Percentiles rank a stretch among this genome's conserved stretches.
Evolutionary conservation across 2,797 vertebrate species (phyloP).

Genomic region (Neopelma chrysocephalum): DNA sequence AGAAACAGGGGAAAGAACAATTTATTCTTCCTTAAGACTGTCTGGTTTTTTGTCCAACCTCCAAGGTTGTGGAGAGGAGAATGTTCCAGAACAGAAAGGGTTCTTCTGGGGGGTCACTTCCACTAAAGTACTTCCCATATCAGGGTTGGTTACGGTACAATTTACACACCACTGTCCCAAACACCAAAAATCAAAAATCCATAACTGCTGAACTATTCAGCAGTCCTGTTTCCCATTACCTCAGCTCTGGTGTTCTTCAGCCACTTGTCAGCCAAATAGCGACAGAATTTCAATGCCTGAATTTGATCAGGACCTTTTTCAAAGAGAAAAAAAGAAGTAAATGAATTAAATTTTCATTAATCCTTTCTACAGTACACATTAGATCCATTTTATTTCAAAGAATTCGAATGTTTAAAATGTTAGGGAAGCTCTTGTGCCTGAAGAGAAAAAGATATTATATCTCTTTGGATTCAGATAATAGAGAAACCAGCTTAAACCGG

Average conservation of each 20-base stretch:
- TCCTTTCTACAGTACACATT: neutral
- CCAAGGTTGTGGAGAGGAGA: neutral
- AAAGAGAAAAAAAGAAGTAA: neutral
- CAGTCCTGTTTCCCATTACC: constrained; percentile 65
- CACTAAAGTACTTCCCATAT: neutral
- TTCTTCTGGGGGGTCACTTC: neutral
- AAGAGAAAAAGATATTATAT: neutral
- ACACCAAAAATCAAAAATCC: neutral
- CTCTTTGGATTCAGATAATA: neutral
- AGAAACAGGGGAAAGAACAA: neutral
- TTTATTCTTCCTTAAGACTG: neutral
- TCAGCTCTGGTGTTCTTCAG: constrained; percentile 81
- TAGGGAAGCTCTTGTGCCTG: neutral
- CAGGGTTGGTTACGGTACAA: neutral
- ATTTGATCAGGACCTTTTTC: constrained; percentile 87
- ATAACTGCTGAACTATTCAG: neutral
- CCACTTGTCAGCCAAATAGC: constrained; percentile 87
- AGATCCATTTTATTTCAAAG: neutral
- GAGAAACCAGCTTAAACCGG: neutral
- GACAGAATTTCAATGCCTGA: constrained; percentile 87
- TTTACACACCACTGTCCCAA: neutral
- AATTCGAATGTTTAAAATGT: neutral
- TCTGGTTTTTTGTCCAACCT: neutral
- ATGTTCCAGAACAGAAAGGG: neutral
- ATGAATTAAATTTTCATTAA: neutral